A percentile compares a stretch with the other conserved stretches of the same genome.
Evolutionary conservation across 2,888 invertebrate species (phyloP).

Genomic region (Tridacna gigas): DNA sequence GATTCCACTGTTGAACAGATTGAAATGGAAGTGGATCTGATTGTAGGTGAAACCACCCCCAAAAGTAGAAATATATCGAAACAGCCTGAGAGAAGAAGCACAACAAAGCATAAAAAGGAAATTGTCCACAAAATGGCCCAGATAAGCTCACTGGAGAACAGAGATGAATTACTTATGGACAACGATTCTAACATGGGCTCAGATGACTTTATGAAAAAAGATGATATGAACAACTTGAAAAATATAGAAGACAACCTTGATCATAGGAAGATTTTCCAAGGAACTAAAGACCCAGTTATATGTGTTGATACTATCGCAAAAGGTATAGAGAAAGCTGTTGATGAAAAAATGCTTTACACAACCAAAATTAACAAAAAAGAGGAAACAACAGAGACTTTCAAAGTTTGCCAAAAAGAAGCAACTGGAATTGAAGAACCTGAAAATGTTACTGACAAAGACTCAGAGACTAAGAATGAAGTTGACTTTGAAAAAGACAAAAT

Average conservation of each 20-base stretch:
- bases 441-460: not conserved
- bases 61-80: constrained; percentile 55
- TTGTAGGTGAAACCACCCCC: constrained; percentile 68
- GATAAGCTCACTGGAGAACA: constrained; percentile 37
- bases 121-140: constrained; percentile 66
- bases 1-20: not conserved
- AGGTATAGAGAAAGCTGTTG: not conserved
- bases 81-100: constrained; percentile 68
- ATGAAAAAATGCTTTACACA: not conserved
- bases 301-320: not conserved
- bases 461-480: too few species aligned
- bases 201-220: not conserved
- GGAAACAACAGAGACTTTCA: not conserved
- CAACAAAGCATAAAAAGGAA: constrained; percentile 74
- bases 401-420: not conserved
- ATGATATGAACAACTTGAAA: not conserved
- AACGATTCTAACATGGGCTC: constrained; percentile 9
- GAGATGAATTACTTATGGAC: constrained; percentile 16
- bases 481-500: not conserved
- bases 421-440: not conserved
- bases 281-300: not conserved
- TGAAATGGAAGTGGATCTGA: constrained; percentile 15
- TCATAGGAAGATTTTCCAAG: not conserved
- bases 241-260: not conserved
- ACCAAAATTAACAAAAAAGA: not conserved